Percentiles rank a stretch among this genome's conserved stretches.
phyloP scores from a whole-genome alignment of 2,113 vertebrate species.

The Eudyptes chrysolophus region DNA sequence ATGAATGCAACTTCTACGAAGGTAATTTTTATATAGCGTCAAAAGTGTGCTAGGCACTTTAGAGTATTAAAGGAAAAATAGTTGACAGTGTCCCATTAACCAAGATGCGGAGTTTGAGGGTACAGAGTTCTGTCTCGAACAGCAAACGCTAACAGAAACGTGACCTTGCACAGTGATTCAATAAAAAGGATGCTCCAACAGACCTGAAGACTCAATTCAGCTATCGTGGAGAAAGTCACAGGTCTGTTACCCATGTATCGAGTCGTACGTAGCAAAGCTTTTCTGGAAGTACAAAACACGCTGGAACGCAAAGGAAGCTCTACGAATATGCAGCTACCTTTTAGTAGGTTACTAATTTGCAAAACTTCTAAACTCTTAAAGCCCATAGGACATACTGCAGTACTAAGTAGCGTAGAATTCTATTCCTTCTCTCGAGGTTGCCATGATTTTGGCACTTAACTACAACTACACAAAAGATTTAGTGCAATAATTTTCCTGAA shows the following conservation, averaged over 20 bases:
- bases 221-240: not conserved
- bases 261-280: slow-evolving; percentile 54
- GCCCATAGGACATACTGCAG: slow-evolving; percentile 71
- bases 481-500: slow-evolving; percentile 68
- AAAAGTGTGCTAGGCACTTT: slow-evolving; percentile 71
- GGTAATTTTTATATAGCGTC: slow-evolving; percentile 35
- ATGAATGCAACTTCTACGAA: slow-evolving; percentile 33
- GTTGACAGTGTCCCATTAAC: slow-evolving; percentile 58
- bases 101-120: slow-evolving; percentile 22
- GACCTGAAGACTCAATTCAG: not conserved
- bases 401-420: slow-evolving; percentile 67
- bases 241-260: not conserved
- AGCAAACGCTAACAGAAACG: slow-evolving; percentile 37
- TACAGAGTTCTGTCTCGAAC: slow-evolving; percentile 46
- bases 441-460: slow-evolving; percentile 72
- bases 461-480: slow-evolving; percentile 66
- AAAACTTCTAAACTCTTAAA: slow-evolving; percentile 67
- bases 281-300: slow-evolving; percentile 69
- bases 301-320: slow-evolving; percentile 69
- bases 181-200: slow-evolving; percentile 47
- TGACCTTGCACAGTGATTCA: slow-evolving; percentile 64
- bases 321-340: slow-evolving; percentile 67
- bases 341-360: slow-evolving; percentile 66
- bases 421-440: slow-evolving; percentile 63
- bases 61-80: slow-evolving; percentile 59